phyloP scores from a whole-genome alignment of 2,888 invertebrate genomes.

The Pristionchus fissidentatus region DNA sequence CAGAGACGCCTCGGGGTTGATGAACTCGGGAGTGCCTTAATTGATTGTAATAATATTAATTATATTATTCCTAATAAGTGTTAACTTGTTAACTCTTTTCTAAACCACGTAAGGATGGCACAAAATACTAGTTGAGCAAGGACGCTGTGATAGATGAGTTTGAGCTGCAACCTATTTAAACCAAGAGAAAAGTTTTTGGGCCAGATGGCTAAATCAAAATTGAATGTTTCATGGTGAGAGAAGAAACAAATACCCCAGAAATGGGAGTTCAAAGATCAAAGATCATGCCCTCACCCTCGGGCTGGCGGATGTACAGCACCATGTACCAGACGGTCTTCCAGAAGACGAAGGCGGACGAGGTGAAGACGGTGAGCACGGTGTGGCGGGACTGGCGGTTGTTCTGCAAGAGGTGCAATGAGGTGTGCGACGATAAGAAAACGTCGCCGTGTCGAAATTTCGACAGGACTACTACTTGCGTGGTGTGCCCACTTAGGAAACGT shows the following conservation, averaged over 20 bases:
- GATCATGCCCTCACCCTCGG: conserved; percentile 53
- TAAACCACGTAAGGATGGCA: too few relatives aligned
- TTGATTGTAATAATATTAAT: too few relatives aligned
- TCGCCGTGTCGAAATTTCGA: too few relatives aligned
- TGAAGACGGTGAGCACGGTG: conserved; percentile 67
- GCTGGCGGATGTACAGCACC: conserved; percentile 65
- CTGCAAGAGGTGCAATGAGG: conserved; percentile 55
- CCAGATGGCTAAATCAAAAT: too few relatives aligned
- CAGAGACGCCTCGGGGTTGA: conserved; percentile 52
- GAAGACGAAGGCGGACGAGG: conserved; percentile 68
- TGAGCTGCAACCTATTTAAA: too few relatives aligned
- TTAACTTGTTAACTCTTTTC: too few relatives aligned
- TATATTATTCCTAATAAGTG: neutral
- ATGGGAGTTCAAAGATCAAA: neutral
- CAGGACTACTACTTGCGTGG: too few relatives aligned
- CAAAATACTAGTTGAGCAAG: too few relatives aligned
- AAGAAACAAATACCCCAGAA: neutral
- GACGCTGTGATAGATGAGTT: too few relatives aligned
- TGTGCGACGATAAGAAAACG: too few relatives aligned
- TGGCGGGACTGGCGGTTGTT: conserved; percentile 65
- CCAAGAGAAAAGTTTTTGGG: too few relatives aligned
- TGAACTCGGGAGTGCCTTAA: conserved; percentile 55
- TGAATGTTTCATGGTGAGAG: neutral
- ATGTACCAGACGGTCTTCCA: conserved; percentile 73
- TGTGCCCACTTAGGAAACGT: conserved; percentile 29